Percentiles rank a stretch among this genome's conserved stretches.
Evolutionary conservation across 2,797 vertebrate species (phyloP).

Genomic region (Capromys pilorides): DNA sequence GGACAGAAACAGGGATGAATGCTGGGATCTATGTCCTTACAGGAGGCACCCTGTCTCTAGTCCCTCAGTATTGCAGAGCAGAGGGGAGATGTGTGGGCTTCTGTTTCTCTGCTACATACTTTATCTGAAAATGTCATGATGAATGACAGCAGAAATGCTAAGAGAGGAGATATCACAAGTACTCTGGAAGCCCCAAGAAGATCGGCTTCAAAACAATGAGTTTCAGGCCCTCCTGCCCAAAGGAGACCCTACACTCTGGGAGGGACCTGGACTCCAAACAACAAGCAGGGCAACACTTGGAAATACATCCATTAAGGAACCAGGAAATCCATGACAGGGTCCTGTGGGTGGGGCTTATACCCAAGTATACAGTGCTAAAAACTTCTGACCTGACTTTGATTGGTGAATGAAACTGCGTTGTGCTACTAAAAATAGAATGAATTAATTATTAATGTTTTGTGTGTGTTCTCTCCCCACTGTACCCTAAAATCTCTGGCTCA

Average conservation of each 20-base stretch:
- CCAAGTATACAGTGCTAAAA: not conserved
- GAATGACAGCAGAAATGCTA: not conserved
- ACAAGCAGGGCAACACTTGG: not conserved
- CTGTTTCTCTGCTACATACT: not conserved
- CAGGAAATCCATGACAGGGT: not conserved
- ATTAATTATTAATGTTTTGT: not conserved
- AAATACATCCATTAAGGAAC: not conserved
- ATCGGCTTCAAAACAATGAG: not conserved
- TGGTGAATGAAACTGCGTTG: not conserved
- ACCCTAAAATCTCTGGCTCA: not conserved
- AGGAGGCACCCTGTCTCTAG: not conserved
- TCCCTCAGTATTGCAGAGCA: not conserved
- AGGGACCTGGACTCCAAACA: not conserved
- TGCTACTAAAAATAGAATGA: not conserved
- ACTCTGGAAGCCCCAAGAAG: not conserved
- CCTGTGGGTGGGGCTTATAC: too few species aligned
- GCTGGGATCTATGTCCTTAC: not conserved
- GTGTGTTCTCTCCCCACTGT: not conserved
- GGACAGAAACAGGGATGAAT: not conserved
- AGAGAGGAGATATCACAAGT: not conserved
- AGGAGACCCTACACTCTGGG: not conserved
- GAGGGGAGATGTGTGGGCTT: not conserved
- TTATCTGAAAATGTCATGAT: not conserved
- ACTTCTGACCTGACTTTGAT: not conserved
- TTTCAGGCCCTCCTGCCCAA: not conserved